These are phyloP conservation scores for Lanius collurio DNA, from an alignment of 2,113 vertebrate genomes.

Conservation along the genomic window DNA sequence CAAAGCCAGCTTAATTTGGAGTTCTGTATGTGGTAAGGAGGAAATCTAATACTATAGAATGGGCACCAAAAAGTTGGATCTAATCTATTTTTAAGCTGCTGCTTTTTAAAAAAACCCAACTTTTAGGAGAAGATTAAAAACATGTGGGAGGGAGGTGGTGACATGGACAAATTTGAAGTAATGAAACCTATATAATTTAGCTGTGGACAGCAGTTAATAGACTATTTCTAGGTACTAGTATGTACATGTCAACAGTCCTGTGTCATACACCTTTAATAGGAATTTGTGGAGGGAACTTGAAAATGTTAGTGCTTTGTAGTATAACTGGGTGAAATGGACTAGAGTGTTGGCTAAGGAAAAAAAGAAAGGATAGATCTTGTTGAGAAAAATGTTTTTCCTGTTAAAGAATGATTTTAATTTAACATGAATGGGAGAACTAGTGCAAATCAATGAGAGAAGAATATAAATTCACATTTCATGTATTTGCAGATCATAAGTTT, in stretches of 20 bases:
- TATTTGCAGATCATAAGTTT: neutral
- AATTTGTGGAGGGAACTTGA: neutral
- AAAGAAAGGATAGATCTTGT: neutral
- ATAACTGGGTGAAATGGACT: neutral
- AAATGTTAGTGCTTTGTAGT: neutral
- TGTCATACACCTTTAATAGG: neutral
- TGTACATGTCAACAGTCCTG: conserved; percentile 47
- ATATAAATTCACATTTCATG: neutral
- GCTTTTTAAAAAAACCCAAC: neutral
- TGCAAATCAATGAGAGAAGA: neutral
- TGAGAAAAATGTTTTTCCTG: neutral
- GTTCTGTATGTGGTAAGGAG: neutral
- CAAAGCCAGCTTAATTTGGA: neutral
- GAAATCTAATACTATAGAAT: neutral
- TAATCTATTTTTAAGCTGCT: neutral
- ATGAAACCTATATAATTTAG: conserved; percentile 59
- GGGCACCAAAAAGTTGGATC: neutral
- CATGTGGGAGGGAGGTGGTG: conserved; percentile 47
- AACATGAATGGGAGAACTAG: neutral
- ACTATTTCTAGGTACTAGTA: conserved; percentile 5
- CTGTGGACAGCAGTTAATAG: conserved; percentile 55
- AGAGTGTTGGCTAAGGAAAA: neutral
- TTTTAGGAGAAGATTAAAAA: conserved; percentile 51
- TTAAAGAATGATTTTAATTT: neutral
- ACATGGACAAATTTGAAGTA: conserved; percentile 59